Evolutionary conservation across 2,888 invertebrate genomes (phyloP), one percentile per base, ranked within the genome.

Genomic region (Scrobipalpa costella): DNA sequence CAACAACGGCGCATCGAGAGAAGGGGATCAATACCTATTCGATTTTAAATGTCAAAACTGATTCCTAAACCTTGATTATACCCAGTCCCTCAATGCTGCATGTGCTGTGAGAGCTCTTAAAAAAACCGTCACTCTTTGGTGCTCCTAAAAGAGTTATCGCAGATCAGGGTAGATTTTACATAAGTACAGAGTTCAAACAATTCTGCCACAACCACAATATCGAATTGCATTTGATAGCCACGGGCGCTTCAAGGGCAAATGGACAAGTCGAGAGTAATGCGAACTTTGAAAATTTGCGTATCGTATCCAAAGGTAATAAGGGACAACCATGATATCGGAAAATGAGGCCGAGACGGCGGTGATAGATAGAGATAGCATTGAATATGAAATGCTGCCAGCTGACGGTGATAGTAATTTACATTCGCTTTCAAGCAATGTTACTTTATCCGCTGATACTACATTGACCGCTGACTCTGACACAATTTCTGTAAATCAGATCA

Each of bases 151-250:
- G 68, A 0, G 38, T 65, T n/a, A 65, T 69, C n/a, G 57, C 69
- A n/a, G n/a, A n/a, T n/a, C n/a, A n/a, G n/a, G n/a, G n/a, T n/a
- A n/a, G n/a, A n/a, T n/a, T n/a, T n/a, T 9, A 67, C 68, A 19
- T 67, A 64, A 34, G 67, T 33, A 11, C 15, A 47, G 68, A 67
- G 0, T 73, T 73, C 44, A 71, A 67, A 47, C 19, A 63, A 0
- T 73, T 69, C 49, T 72, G 72, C 52, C 0, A 0, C 0, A 65
- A 67, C 1, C 57, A 74, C 38, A 66, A 65, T 1, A 72, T 74
- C 7, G 49, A 70, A 0, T 64, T 74, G 0, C 73, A 75, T 19
- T 36, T 73, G 1, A 73, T 77, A 0, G 74, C 75, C 0, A 73
- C 73, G 0, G 73, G 75, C 0, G 47, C 70, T 15, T 59, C 60